phyloP scores from a whole-genome alignment of 2,888 invertebrate genomes.

The Lycia hirtaria region DNA sequence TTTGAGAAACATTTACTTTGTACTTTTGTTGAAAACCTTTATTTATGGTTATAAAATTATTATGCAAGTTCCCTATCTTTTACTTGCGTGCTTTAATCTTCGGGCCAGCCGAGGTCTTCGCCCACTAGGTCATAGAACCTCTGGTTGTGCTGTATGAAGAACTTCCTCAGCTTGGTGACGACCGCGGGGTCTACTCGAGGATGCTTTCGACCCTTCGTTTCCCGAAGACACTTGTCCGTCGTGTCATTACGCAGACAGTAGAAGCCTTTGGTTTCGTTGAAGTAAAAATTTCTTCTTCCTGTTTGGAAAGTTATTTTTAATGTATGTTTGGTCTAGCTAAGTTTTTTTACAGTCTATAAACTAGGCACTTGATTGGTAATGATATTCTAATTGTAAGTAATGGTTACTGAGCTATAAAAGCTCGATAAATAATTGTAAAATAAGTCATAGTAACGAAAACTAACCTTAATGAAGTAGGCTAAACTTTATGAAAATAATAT shows the following conservation, averaged over 20 bases:
- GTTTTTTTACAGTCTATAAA: not conserved
- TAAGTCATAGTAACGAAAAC: not conserved
- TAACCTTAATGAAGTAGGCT: not conserved
- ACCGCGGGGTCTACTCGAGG: slow-evolving; percentile 93
- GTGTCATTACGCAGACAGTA: slow-evolving; percentile 95
- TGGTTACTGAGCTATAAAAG: too few relatives aligned
- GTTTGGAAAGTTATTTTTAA: slow-evolving; percentile 35
- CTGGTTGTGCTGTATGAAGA: slow-evolving; percentile 96
- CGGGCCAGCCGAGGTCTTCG: slow-evolving; percentile 97
- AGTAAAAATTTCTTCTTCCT: slow-evolving; percentile 96
- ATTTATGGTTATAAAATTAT: too few relatives aligned
- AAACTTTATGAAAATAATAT: too few relatives aligned
- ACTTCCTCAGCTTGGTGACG: slow-evolving; percentile 91
- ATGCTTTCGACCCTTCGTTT: slow-evolving; percentile 93
- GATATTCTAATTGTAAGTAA: too few relatives aligned
- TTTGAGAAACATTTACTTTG: too few relatives aligned
- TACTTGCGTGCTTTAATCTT: slow-evolving; percentile 89
- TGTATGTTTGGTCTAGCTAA: not conserved
- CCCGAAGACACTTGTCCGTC: slow-evolving; percentile 92
- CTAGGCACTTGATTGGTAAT: too few relatives aligned
- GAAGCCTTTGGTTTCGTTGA: slow-evolving; percentile 98
- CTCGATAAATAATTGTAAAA: too few relatives aligned
- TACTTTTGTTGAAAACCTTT: too few relatives aligned
- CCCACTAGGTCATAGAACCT: slow-evolving; percentile 97
- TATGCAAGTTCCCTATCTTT: too few relatives aligned